Conservation (phyloP, 2,797 vertebrate species). For the Furcifer pardalis region DNA sequence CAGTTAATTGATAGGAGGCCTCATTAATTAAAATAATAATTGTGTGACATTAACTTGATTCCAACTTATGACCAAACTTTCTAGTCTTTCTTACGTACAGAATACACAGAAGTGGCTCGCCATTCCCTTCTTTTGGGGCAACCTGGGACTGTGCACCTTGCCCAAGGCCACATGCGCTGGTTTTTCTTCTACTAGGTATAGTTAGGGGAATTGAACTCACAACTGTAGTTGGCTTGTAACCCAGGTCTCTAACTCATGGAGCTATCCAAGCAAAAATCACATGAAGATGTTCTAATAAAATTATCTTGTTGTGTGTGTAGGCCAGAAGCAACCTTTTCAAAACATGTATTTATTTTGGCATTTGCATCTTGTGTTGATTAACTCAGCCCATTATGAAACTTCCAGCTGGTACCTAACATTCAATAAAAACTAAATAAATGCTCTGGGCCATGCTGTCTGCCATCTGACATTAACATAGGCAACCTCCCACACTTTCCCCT, state of each 20-base stretch:
- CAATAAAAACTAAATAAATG: neutral
- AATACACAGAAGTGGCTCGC: too few species aligned
- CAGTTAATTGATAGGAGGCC: neutral
- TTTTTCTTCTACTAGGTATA: too few species aligned
- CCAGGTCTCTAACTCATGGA: too few species aligned
- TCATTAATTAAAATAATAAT: neutral
- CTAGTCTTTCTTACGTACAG: too few species aligned
- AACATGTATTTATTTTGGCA: neutral
- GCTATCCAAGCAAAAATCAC: neutral
- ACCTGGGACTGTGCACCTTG: too few species aligned
- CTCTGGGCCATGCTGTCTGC: slow-evolving; percentile 33
- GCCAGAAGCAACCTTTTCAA: neutral
- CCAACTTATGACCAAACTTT: too few species aligned
- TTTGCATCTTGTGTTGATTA: neutral
- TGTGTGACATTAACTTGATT: too few species aligned
- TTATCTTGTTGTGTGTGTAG: neutral
- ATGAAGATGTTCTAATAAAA: neutral
- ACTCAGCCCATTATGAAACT: neutral
- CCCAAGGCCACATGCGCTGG: too few species aligned
- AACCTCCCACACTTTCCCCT: neutral
- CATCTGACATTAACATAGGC: slow-evolving; percentile 11
- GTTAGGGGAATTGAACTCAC: too few species aligned
- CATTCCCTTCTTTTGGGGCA: too few species aligned
- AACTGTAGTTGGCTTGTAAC: too few species aligned
- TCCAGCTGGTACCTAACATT: neutral